Conservation (phyloP, 2,113 vertebrate genomes). For the Mungos mungo region DNA sequence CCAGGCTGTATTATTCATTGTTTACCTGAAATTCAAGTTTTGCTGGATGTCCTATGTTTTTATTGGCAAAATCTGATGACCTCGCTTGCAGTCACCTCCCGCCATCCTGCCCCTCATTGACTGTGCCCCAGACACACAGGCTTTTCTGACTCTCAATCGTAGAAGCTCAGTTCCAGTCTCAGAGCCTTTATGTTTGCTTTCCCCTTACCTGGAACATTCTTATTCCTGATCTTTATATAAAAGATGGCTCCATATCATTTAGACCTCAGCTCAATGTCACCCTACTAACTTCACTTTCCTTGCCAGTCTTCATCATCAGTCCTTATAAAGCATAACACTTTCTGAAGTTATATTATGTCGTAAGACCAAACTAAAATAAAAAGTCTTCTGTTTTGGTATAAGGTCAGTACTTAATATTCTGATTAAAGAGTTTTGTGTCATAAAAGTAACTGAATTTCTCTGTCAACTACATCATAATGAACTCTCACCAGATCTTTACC, state of each 20-base stretch:
- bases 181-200: not conserved
- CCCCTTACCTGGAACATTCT: not conserved
- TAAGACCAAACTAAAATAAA: too few relatives aligned
- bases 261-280: not conserved
- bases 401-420: too few relatives aligned
- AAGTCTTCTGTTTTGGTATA: too few relatives aligned
- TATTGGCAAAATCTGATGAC: not conserved
- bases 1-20: not conserved
- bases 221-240: not conserved
- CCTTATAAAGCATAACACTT: not conserved
- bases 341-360: not conserved
- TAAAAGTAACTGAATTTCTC: too few relatives aligned
- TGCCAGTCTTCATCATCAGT: not conserved
- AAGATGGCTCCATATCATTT: not conserved
- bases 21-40: not conserved
- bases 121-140: not conserved
- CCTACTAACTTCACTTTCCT: not conserved
- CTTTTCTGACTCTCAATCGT: not conserved
- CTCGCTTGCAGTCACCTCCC: not conserved
- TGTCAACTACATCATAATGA: too few relatives aligned
- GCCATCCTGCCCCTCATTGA: not conserved
- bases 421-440: too few relatives aligned
- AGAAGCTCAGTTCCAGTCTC: not conserved
- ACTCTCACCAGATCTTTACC: too few relatives aligned
- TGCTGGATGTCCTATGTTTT: not conserved